phyloP scores from a whole-genome alignment of 1,140 invertebrate genomes.

The Drosophila hydei region DNA sequence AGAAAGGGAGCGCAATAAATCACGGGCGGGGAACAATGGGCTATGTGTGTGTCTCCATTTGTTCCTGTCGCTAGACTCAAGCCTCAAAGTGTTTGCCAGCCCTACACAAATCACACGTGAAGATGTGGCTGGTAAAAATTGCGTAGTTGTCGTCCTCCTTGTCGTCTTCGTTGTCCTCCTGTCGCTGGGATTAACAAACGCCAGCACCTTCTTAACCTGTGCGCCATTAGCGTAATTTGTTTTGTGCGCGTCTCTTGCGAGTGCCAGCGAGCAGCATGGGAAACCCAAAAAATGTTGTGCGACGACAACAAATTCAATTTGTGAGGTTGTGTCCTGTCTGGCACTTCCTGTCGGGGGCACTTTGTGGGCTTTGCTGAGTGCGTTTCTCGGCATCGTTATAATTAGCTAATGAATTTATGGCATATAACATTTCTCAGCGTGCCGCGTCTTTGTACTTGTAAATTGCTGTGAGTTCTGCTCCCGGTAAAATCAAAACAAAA shows the following conservation, averaged over 20 bases:
- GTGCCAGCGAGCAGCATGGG: constrained; percentile 5
- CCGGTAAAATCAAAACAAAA: constrained; percentile 1
- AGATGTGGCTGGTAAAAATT: constrained; percentile 10
- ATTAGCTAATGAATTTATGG: constrained; percentile 63
- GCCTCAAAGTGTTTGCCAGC: constrained; percentile 33
- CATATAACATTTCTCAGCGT: constrained; percentile 4
- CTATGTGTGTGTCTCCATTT: constrained; percentile 21
- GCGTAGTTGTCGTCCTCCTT: constrained; percentile 26
- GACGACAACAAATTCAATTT: constrained; percentile 58
- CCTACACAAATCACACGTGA: constrained; percentile 49
- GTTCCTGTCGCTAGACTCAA: constrained; percentile 22
- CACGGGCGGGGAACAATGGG: constrained; percentile 42
- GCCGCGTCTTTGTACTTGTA: constrained; percentile 60
- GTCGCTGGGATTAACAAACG: constrained; percentile 54
- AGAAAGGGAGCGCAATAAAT: constrained; percentile 64
- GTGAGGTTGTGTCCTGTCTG: constrained; percentile 41
- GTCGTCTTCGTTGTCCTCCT: constrained; percentile 22
- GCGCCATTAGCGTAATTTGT: constrained; percentile 71
- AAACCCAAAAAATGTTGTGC: constrained; percentile 62
- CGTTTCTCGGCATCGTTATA: constrained; percentile 25
- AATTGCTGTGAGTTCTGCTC: constrained; percentile 42
- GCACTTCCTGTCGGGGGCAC: constrained; percentile 51
- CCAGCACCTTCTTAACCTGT: constrained; percentile 68
- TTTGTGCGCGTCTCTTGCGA: constrained; percentile 51
- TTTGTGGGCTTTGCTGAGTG: constrained; percentile 24